phyloP scores from a whole-genome alignment of 2,113 vertebrate species.

The Ciconia stormi region DNA sequence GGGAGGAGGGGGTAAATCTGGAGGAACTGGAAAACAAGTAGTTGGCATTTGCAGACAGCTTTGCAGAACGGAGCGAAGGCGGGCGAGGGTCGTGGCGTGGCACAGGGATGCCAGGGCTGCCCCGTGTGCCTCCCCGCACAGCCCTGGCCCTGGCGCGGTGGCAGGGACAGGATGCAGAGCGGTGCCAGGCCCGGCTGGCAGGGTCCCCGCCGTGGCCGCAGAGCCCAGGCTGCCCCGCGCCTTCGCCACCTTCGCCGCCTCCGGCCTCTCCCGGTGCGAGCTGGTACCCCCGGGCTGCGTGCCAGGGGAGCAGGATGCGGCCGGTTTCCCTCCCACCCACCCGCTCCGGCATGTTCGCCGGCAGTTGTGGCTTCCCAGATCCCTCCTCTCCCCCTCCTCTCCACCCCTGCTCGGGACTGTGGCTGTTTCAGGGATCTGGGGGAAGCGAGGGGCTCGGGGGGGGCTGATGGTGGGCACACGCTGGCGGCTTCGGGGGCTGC shows the following conservation, averaged over 20 bases:
- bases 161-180: background rate
- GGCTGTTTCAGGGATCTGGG: background rate
- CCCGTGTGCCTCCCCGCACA: background rate
- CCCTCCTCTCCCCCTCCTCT: background rate
- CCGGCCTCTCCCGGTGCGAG: background rate
- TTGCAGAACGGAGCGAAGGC: background rate
- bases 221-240: background rate
- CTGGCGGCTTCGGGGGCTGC: background rate
- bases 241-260: background rate
- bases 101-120: background rate
- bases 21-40: background rate
- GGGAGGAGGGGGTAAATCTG: background rate
- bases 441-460: no score
- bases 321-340: background rate
- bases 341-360: background rate
- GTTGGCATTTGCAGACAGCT: background rate
- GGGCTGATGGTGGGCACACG: fast-evolving
- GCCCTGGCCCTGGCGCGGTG: background rate
- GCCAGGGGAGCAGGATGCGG: background rate
- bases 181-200: background rate
- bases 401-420: background rate
- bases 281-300: background rate
- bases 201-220: background rate
- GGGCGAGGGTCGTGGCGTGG: background rate
- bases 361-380: background rate